phyloP scores from a whole-genome alignment of 2,888 invertebrate species.

The Fragum sueziense region DNA sequence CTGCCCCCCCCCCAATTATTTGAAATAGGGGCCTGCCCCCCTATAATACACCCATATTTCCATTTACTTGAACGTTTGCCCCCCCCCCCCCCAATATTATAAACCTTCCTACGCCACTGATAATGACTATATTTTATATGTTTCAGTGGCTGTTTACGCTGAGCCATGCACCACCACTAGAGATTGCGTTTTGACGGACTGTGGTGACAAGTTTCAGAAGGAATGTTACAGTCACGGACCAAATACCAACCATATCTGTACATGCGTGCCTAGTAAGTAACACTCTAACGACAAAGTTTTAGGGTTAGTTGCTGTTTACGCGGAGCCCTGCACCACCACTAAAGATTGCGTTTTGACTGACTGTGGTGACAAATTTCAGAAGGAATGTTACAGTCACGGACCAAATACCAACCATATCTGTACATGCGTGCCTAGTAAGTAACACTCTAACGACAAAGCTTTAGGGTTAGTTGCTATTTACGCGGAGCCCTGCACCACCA shows the following conservation, averaged over 20 bases:
- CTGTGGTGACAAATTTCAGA: background rate
- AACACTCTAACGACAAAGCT: too few relatives aligned
- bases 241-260: background rate
- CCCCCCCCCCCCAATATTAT: too few relatives aligned
- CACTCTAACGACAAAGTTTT: background rate
- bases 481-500: background rate
- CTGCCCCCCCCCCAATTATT: too few relatives aligned
- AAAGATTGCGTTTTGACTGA: background rate
- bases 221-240: background rate
- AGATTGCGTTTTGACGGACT: background rate
- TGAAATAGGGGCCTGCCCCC: too few relatives aligned
- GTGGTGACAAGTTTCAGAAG: background rate
- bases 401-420: background rate
- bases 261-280: background rate
- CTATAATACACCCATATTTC: too few relatives aligned
- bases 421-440: background rate
- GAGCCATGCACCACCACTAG: background rate
- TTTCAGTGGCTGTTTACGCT: background rate
- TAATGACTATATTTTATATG: background rate
- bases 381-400: background rate
- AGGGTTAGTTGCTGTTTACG: slow-evolving; percentile 2
- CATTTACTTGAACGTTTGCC: too few relatives aligned
- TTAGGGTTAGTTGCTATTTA: background rate
- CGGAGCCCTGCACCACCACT: background rate
- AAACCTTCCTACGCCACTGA: too few relatives aligned